Conservation (phyloP, 2,113 vertebrate genomes). For the Redunca redunca region DNA sequence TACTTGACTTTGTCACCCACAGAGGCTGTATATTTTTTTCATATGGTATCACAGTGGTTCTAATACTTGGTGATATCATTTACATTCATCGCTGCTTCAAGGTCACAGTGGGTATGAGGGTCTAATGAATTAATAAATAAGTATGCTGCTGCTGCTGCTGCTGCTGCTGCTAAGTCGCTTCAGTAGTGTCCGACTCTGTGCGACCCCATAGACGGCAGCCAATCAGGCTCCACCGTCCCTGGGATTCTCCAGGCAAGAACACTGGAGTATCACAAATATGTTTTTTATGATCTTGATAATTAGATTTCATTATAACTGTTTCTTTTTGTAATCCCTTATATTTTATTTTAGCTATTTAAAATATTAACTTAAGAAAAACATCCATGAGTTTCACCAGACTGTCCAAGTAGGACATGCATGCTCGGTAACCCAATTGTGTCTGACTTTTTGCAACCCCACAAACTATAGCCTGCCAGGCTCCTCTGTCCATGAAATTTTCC, state of each 20-base stretch:
- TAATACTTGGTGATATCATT: neutral
- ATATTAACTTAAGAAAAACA: neutral
- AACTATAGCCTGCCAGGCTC: neutral
- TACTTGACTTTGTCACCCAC: neutral
- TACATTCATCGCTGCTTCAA: neutral
- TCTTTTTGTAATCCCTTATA: neutral
- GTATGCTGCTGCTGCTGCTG: too few relatives aligned
- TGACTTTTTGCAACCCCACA: neutral
- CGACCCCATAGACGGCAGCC: too few relatives aligned
- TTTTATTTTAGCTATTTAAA: conserved; percentile 6
- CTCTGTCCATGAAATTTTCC: neutral
- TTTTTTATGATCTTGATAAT: neutral
- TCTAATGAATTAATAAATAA: neutral
- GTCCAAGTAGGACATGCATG: neutral
- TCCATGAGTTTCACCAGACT: neutral
- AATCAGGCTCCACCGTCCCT: too few relatives aligned
- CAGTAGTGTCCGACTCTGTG: too few relatives aligned
- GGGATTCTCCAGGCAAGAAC: too few relatives aligned
- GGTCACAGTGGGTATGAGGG: neutral
- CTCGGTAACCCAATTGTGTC: neutral
- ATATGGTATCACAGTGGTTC: neutral
- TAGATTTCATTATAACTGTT: neutral
- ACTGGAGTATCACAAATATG: neutral
- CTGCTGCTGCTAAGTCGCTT: too few relatives aligned
- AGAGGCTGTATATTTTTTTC: neutral